phyloP scores from a whole-genome alignment of 2,888 invertebrate species.

The Branchipolynoe longqiensis region DNA sequence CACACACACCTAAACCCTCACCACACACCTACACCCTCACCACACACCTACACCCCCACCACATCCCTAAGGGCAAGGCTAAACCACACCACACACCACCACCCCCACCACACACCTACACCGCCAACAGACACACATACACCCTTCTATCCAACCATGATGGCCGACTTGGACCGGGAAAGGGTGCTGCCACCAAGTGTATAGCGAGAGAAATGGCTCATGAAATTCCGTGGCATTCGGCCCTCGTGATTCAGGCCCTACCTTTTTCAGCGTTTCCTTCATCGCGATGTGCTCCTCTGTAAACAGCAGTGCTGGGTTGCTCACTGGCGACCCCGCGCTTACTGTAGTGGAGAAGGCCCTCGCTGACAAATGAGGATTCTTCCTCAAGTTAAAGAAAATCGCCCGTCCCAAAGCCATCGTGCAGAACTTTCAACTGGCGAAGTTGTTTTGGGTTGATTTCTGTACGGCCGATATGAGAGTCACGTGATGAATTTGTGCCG shows the following conservation, averaged over 20 bases:
- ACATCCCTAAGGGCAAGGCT: background rate
- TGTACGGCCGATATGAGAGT: background rate
- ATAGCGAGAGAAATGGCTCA: no score
- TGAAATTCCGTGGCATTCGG: background rate
- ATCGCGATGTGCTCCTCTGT: constrained; percentile 30
- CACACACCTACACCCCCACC: no score
- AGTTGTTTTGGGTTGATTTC: background rate
- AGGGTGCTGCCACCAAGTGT: no score
- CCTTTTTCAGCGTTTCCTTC: constrained; percentile 14
- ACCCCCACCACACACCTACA: no score
- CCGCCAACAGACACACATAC: no score
- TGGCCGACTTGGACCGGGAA: no score
- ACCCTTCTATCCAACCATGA: no score
- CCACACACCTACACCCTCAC: no score
- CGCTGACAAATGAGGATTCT: background rate
- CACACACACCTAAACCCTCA: no score
- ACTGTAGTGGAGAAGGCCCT: background rate
- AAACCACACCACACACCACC: no score
- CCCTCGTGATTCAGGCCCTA: background rate
- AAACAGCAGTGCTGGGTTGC: background rate
- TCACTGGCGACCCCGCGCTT: background rate
- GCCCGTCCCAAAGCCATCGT: background rate
- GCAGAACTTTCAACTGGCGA: background rate
- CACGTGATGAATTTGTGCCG: constrained; percentile 10
- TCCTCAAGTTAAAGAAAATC: background rate